A percentile compares a stretch with the other conserved stretches of the same genome.
Conservation (phyloP, 2,888 invertebrate genomes). For the Chalcis sispes region DNA sequence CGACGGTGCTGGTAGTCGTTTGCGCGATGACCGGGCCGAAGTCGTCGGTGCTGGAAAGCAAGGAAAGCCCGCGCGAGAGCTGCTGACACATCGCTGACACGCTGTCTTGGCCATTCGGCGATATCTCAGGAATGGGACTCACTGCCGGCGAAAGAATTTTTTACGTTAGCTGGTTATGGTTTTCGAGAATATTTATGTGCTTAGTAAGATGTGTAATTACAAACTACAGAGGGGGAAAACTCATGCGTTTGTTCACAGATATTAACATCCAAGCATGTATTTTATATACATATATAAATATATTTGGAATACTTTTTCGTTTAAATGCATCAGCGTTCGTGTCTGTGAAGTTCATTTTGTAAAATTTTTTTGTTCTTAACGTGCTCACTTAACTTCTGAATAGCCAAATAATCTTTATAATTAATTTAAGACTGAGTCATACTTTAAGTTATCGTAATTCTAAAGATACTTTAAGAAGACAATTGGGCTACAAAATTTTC, state of each 20-base stretch:
- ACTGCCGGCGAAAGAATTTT: slow-evolving; percentile 76
- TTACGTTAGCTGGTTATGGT: slow-evolving; percentile 6
- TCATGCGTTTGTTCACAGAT: slow-evolving; percentile 41
- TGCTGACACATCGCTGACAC: slow-evolving; percentile 90
- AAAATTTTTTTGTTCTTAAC: too few relatives aligned
- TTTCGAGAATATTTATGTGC: slow-evolving; percentile 9
- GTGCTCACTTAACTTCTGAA: too few relatives aligned
- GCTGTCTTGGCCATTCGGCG: slow-evolving; percentile 82
- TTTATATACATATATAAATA: not conserved
- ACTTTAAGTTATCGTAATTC: too few relatives aligned
- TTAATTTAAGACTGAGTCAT: too few relatives aligned
- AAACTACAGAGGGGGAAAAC: slow-evolving; percentile 32
- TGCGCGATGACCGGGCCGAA: slow-evolving; percentile 69
- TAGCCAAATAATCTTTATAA: too few relatives aligned
- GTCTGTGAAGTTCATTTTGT: slow-evolving; percentile 4
- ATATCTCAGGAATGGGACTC: slow-evolving; percentile 87
- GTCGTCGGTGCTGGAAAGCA: slow-evolving; percentile 82
- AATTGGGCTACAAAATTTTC: too few relatives aligned
- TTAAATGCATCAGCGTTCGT: not conserved
- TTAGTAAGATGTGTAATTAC: slow-evolving; percentile 12
- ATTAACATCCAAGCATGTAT: slow-evolving; percentile 17
- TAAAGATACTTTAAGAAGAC: too few relatives aligned
- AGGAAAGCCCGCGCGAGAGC: slow-evolving; percentile 85
- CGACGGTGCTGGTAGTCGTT: slow-evolving; percentile 63
- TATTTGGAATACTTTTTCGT: not conserved